Percentiles rank a stretch among this genome's conserved stretches.
These are phyloP conservation scores for Delichon dasypus DNA, from an alignment of 2,797 vertebrate species.

Conservation along the genomic window DNA sequence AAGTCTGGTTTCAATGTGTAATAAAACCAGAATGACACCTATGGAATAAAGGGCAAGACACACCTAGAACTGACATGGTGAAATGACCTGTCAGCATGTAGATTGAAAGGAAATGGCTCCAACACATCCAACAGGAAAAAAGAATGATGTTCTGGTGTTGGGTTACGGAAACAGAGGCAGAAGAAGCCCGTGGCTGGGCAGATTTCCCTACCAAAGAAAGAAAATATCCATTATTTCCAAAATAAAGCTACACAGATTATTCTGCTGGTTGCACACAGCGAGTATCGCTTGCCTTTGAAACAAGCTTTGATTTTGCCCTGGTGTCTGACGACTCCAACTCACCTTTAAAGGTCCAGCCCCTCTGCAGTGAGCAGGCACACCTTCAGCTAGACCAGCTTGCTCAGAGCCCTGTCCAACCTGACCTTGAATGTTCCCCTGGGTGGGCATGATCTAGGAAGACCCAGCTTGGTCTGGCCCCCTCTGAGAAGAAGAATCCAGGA, in stretches of 20 bases:
- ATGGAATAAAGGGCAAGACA: not conserved
- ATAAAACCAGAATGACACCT: not conserved
- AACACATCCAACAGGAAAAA: fast-evolving
- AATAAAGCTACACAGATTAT: not conserved
- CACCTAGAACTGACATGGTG: not conserved
- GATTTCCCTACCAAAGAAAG: not conserved
- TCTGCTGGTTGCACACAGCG: not conserved
- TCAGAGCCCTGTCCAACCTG: not conserved
- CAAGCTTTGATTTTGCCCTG: not conserved
- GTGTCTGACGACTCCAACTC: not conserved
- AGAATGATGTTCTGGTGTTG: not conserved
- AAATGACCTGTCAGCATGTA: not conserved
- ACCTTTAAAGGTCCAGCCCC: not conserved
- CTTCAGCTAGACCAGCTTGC: not conserved
- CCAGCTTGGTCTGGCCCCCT: not conserved
- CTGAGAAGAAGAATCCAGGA: not conserved
- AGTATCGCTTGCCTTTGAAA: not conserved
- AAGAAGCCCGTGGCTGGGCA: not conserved
- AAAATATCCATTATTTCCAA: not conserved
- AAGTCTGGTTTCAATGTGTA: not conserved
- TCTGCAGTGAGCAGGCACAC: not conserved
- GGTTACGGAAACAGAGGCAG: not conserved
- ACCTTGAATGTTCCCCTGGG: not conserved
- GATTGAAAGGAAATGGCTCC: not conserved
- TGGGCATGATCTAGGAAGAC: not conserved